phyloP scores from a whole-genome alignment of 2,113 vertebrate species.

The Seriola aureovittata region DNA sequence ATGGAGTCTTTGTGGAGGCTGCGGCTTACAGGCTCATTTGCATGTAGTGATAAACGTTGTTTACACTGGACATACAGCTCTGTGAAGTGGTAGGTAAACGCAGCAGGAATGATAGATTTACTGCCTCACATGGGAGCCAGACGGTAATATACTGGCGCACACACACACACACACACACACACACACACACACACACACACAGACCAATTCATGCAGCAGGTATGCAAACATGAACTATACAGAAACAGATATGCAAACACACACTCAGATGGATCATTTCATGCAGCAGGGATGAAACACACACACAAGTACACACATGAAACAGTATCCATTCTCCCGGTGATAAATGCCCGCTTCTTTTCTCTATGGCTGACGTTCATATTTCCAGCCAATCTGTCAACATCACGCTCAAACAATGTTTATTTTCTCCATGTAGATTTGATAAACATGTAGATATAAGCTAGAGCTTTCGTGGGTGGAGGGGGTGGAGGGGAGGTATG shows the following conservation, averaged over 20 bases:
- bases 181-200: conserved; percentile 37
- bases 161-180: conserved; percentile 25
- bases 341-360: conserved; percentile 71
- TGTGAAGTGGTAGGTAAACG: conserved; percentile 81
- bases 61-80: conserved; percentile 80
- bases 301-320: conserved; percentile 36
- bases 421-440: conserved; percentile 70
- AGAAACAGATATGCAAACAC: background rate
- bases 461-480: conserved; percentile 31
- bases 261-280: conserved; percentile 61
- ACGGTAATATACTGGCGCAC: conserved; percentile 50
- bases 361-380: conserved; percentile 55
- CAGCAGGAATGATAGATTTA: conserved; percentile 80
- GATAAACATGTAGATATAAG: conserved; percentile 75
- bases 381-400: conserved; percentile 72
- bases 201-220: conserved; percentile 66
- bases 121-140: conserved; percentile 76
- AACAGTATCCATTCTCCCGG: conserved; percentile 61
- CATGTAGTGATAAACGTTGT: conserved; percentile 84
- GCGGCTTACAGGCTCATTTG: conserved; percentile 75
- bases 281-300: conserved; percentile 58
- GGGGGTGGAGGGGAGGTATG: background rate
- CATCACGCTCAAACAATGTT: conserved; percentile 66
- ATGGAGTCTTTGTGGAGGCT: conserved; percentile 77
- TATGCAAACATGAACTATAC: conserved; percentile 41